Evolutionary conservation across 35 echinoderm and acorn worm species (phyloP).

Genomic region (Ptychodera flava): DNA sequence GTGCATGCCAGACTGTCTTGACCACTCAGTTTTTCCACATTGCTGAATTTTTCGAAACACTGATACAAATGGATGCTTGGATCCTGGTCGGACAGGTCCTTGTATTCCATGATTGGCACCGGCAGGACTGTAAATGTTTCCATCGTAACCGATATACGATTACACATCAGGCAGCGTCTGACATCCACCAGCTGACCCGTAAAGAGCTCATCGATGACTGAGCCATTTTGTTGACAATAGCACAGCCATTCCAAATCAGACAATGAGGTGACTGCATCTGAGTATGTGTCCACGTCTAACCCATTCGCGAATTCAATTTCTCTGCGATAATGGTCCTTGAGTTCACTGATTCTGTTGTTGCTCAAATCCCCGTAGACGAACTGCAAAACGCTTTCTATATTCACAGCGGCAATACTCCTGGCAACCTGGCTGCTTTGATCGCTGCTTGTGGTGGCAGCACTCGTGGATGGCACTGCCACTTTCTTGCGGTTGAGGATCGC

Average conservation of each 20-base stretch:
- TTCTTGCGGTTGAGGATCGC: neutral
- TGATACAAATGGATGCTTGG: conserved; percentile 13
- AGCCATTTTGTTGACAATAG: neutral
- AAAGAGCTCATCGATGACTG: conserved; percentile 22
- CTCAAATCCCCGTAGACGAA: neutral
- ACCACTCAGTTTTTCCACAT: neutral
- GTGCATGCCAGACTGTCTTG: conserved; percentile 1
- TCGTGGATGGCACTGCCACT: too few relatives aligned
- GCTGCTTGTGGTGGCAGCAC: too few relatives aligned
- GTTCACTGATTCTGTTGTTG: neutral
- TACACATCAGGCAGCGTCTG: neutral
- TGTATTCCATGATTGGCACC: conserved; percentile 11
- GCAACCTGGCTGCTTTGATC: neutral
- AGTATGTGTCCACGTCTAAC: neutral
- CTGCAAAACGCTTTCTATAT: neutral
- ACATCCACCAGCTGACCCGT: conserved; percentile 31
- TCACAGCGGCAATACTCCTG: neutral
- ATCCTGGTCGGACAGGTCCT: neutral
- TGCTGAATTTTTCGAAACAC: conserved; percentile 15
- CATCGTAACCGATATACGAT: conserved; percentile 24
- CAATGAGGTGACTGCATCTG: neutral
- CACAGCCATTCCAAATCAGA: conserved; percentile 32
- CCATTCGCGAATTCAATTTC: neutral
- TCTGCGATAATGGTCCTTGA: neutral
- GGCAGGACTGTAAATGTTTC: conserved; percentile 35